Conservation (phyloP, 2,888 invertebrate genomes). For the Habrosyne pyritoides region DNA sequence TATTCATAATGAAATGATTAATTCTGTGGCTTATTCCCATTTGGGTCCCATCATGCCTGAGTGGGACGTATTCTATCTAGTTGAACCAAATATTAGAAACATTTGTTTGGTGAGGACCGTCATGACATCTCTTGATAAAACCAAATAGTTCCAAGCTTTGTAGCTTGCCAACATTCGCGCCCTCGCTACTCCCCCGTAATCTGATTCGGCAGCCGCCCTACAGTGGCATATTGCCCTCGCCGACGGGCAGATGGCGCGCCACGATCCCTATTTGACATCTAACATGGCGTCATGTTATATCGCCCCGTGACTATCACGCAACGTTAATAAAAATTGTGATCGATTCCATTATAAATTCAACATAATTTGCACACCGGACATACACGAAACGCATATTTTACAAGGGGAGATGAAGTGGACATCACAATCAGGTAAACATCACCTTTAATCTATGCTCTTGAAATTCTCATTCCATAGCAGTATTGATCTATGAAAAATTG, state of each 20-base stretch:
- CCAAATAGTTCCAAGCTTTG: conserved; percentile 30
- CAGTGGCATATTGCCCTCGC: conserved; percentile 28
- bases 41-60: no score
- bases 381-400: neutral
- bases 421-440: conserved; percentile 40
- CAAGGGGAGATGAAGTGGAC: conserved; percentile 30
- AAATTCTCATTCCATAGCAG: conserved; percentile 19
- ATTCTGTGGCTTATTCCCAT: no score
- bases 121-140: conserved; percentile 44
- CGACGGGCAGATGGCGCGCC: conserved; percentile 59
- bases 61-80: no score
- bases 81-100: conserved; percentile 16
- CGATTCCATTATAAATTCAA: conserved; percentile 20
- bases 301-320: conserved; percentile 43
- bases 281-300: conserved; percentile 36
- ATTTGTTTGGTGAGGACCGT: conserved; percentile 32
- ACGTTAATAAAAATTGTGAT: conserved; percentile 44
- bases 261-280: conserved; percentile 39
- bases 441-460: conserved; percentile 4
- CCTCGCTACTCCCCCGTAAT: conserved; percentile 11
- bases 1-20: no score
- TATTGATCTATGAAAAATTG: conserved; percentile 30
- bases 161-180: conserved; percentile 28
- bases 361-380: conserved; percentile 4
- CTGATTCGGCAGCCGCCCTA: conserved; percentile 31